phyloP scores from a whole-genome alignment of 2,797 vertebrate genomes.

The Microcaecilia unicolor region DNA sequence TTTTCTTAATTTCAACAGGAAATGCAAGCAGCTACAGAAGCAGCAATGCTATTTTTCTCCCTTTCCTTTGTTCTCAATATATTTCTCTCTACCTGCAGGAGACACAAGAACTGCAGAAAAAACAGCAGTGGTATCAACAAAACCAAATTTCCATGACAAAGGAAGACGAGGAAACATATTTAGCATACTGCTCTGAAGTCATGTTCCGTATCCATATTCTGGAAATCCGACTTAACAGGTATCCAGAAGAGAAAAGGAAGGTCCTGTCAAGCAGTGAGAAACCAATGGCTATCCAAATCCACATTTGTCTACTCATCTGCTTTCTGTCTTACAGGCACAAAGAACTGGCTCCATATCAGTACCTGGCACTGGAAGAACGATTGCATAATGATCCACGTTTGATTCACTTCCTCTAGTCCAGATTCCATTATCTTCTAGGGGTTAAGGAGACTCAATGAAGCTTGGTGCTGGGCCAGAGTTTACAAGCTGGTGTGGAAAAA shows the following conservation, averaged over 20 bases:
- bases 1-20: too few relatives aligned
- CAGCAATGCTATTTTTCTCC: too few relatives aligned
- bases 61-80: too few relatives aligned
- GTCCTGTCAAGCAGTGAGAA: too few relatives aligned
- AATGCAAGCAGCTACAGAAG: too few relatives aligned
- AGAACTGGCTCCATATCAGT: constrained; percentile 45
- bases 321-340: constrained; percentile 52
- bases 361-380: constrained; percentile 49
- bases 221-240: constrained; percentile 58
- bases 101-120: constrained; percentile 54
- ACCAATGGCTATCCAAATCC: too few relatives aligned
- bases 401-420: constrained; percentile 19
- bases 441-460: background rate
- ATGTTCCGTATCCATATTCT: constrained; percentile 50
- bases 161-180: constrained; percentile 46
- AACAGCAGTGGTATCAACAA: constrained; percentile 61
- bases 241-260: background rate
- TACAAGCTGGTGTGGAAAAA: too few relatives aligned
- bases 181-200: constrained; percentile 47
- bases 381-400: constrained; percentile 55
- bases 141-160: constrained; percentile 42
- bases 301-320: too few relatives aligned
- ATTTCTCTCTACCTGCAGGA: constrained; percentile 38
- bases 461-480: fast-evolving
- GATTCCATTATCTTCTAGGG: too few relatives aligned